Base-by-base conservation (phyloP, 2,888 invertebrate species). In the Archips xylosteana region DNA sequence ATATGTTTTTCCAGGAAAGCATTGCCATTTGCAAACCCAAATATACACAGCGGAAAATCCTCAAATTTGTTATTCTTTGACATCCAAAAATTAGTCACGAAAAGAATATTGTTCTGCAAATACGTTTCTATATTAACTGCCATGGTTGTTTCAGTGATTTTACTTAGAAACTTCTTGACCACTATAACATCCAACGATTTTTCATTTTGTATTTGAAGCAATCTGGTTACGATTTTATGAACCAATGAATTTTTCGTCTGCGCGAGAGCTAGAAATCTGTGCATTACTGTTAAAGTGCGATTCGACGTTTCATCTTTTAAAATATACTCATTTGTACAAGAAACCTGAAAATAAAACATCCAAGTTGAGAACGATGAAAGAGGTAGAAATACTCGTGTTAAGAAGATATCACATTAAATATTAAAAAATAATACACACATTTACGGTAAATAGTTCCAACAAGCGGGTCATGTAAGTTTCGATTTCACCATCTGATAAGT, bases 301-400 rank as follows among this genome's bases (percentile, higher is more conserved):
- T 95, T 96, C 0, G 90, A 87, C 1, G 89, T 89, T 86, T 97
- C 96, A 80, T 96, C 96, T 75, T 91, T 89, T 65, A 92, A 79
- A 79, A 95, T 89, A 51, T 91, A 86, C 70, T 91, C 88, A 54
- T 86, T 87, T 42, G 60, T 61, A 36, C 88, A 83, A 39, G 91
- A 82, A 42, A 92, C 89, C 90, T 94, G 81, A 87, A 73, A 88
- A 85, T 32, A 34, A 59, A 23, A 60, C n/a, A 42, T 15, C 6
- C 39, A 39, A 34, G 42, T 54, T 36, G 67, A 36, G 39, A 39
- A 39, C 39, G 39, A 39, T 39, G 39, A 39, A 4, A 39, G 5
- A 39, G 6, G 4, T 3, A 4, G 39, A 39, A 23, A 23, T 23
- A 23, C 23, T 23, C 23, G 23, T n/a, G n/a, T n/a, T n/a, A 36